Evolutionary conservation across 2,797 vertebrate species (phyloP).

Genomic region (Masticophis lateralis): DNA sequence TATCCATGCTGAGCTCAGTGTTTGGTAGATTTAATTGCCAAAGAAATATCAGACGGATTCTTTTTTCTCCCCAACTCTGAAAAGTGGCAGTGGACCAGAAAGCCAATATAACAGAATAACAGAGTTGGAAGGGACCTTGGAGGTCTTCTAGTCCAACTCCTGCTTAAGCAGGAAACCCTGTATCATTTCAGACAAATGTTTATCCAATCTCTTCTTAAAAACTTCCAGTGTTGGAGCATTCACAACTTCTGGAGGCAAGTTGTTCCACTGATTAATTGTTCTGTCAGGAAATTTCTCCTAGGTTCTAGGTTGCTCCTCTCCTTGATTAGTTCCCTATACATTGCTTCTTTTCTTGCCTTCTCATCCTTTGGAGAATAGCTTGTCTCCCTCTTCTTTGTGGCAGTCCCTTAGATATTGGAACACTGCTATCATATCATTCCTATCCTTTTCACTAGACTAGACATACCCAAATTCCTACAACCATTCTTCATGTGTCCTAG

Average conservation of each 20-base stretch:
- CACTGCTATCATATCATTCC: background rate
- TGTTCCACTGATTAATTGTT: background rate
- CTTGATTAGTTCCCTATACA: background rate
- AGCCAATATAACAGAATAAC: background rate
- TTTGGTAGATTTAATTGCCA: background rate
- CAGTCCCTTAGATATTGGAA: background rate
- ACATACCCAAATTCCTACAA: background rate
- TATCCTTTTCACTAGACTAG: background rate
- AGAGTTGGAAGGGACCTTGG: background rate
- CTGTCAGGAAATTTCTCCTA: background rate
- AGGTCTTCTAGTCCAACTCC: background rate
- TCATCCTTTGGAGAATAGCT: background rate
- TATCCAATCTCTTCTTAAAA: background rate
- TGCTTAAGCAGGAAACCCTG: background rate
- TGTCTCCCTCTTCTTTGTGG: background rate
- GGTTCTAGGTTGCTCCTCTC: background rate
- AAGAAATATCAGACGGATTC: background rate
- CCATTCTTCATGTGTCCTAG: background rate
- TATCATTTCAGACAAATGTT: background rate
- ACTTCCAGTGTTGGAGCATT: background rate
- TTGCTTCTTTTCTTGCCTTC: background rate
- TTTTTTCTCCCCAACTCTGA: background rate
- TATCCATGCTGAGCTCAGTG: background rate
- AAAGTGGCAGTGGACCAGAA: background rate
- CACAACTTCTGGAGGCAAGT: background rate